Evolutionary conservation across 1,140 invertebrate species (phyloP), one percentile per base, ranked within the genome.

Genomic region (Aphelinus atriplicis): DNA sequence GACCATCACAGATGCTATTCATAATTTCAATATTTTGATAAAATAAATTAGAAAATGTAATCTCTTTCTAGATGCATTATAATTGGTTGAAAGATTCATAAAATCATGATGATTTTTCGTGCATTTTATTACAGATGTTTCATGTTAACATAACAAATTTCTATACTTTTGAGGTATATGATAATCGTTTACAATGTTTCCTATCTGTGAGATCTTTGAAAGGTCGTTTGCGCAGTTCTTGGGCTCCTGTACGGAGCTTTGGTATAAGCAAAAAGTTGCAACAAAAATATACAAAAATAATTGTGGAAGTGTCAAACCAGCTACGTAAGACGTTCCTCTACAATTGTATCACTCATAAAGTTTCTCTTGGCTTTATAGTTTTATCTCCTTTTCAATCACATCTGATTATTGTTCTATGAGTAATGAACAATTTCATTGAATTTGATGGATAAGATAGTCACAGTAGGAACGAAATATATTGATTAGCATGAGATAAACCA

Each of bases 151-250:
- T 86, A 87, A 88, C 86, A 87, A 87, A 87, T 81, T 86, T 80
- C 83, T 86, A 87, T 88, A 88, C 83, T 88, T 87, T 87, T 84
- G 86, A 87, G 85, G 86, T 88, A 87, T 84, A 87, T 82, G 83
- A 84, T 85, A 80, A 85, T 86, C 83, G 80, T 84, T 85, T 85
- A 84, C 78, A 85, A 85, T 85, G 81, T 81, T 82, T 81, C 84
- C 81, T 86, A 86, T 80, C 84, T 84, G 81, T 87, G 84, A 84
- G 81, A 85, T 84, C 80, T 81, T 85, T 81, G 78, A 83, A 74
- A 62, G 58, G 70, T 64, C 55, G 6, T 64, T 10, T 75, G 42
- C 83, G 81, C 80, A 86, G 81, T 84, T 78, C 84, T 83, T 82
- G 82, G 84, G 80, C 80, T 82, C 78, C 78, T 81, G 81, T 81